Evolutionary conservation across 2,888 invertebrate species (phyloP).

Genomic region (Neuroscelio doddi): DNA sequence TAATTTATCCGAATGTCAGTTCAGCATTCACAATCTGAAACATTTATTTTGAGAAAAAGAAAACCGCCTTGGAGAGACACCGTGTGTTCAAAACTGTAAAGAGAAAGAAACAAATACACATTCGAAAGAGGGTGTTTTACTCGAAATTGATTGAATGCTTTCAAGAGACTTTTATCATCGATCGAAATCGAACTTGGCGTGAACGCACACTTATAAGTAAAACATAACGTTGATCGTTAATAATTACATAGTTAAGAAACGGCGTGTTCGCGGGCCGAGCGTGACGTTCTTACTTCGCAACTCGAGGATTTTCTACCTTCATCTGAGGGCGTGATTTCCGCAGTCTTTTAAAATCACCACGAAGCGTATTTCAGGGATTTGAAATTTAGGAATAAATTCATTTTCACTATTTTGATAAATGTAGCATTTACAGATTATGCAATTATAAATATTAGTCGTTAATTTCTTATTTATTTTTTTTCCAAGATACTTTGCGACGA

Average conservation of each 20-base stretch:
- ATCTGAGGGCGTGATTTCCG: constrained; percentile 16
- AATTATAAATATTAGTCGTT: not conserved
- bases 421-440: constrained; percentile 21
- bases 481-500: too few relatives aligned
- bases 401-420: constrained; percentile 34
- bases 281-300: constrained; percentile 44
- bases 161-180: constrained; percentile 31
- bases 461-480: not conserved
- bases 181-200: constrained; percentile 44
- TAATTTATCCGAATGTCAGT: too few relatives aligned
- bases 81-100: constrained; percentile 54
- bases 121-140: constrained; percentile 22
- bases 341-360: constrained; percentile 21
- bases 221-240: constrained; percentile 54
- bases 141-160: constrained; percentile 22
- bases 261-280: constrained; percentile 54
- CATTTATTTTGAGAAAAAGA: too few relatives aligned
- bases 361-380: constrained; percentile 33
- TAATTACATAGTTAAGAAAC: constrained; percentile 51
- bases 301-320: constrained; percentile 38
- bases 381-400: constrained; percentile 22
- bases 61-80: constrained; percentile 50
- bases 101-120: constrained; percentile 39
- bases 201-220: constrained; percentile 46
- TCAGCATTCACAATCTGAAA: too few relatives aligned